Conservation (phyloP, 2,113 vertebrate species). For the Misgurnus mizolepis region DNA sequence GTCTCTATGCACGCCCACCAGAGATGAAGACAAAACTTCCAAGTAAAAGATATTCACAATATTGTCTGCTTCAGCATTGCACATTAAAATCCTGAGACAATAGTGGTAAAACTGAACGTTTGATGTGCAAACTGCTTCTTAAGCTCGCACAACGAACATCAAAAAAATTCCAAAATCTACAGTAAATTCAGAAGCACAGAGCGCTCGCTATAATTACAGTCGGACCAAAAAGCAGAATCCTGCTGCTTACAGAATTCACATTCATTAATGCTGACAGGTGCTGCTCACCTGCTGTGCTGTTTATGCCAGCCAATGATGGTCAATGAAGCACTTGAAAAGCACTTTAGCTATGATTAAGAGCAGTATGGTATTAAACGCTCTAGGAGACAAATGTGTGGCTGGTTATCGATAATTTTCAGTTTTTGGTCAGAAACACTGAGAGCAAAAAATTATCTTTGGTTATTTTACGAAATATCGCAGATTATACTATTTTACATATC, state of each 20-base stretch:
- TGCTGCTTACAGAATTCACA: background rate
- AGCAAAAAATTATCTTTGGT: no score
- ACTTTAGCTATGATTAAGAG: constrained; percentile 43
- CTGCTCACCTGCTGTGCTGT: constrained; percentile 35
- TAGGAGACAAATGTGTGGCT: constrained; percentile 3
- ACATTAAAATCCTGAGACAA: background rate
- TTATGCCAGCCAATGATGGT: constrained; percentile 21
- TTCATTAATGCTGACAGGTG: constrained; percentile 39
- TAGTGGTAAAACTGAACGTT: background rate
- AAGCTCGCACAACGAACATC: background rate
- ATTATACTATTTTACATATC: no score
- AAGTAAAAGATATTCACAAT: background rate
- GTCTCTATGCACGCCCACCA: background rate
- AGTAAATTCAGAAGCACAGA: constrained; percentile 9
- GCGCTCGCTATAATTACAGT: constrained; percentile 13
- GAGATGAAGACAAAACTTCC: no score
- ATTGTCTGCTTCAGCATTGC: background rate
- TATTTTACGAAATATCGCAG: no score
- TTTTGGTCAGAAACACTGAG: background rate
- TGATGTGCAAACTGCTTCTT: background rate
- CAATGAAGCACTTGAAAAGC: constrained; percentile 22
- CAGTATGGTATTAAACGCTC: constrained; percentile 9
- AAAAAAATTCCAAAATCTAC: constrained; percentile 10
- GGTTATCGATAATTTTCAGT: background rate
- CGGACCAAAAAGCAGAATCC: constrained; percentile 19